Evolutionary conservation across 1,140 invertebrate species (phyloP), one percentile per base, ranked within the genome.

Genomic region (Dolichoris vasculosae): DNA sequence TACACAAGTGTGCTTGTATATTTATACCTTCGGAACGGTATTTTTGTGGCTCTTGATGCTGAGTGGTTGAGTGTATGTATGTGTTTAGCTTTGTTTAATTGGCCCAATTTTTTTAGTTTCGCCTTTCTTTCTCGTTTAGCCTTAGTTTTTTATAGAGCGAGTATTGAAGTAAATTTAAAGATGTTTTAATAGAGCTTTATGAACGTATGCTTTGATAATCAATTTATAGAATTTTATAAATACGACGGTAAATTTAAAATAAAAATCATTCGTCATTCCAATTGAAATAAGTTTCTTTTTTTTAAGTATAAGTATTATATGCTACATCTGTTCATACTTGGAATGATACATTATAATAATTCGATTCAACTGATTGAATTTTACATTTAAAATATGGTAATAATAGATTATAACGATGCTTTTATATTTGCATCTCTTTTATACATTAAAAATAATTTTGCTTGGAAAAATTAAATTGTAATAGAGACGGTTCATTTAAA

Each of bases 341-440:
- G 43, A 64, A 20, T 30, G n/a, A 11, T 30, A 11, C 59, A 64
- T 64, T 30, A 64, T 30, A 30, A n/a, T 6, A n/a, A 8, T 30
- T 8, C 4, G 11, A 20, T 6, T n/a, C 20, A 30, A 64, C 23
- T 30, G 20, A n/a, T 30, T 64, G 59, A 67, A 35, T 67, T 32
- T 32, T 67, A 35, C n/a, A 69, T 69, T 40, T 20, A 69, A 69
- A 69, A 69, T 35, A 69, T 40, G 67, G 17, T 69, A 69, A 69
- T 67, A 38, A 20, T 38, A 30, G 2, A 69, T 38, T 69, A 69
- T 69, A 69, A 69, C 20, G 20, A 13, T 38, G 13, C 35, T 38
- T 38, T 67, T 69, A n/a, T 69, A 69, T 38, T 20, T 69, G 17
- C 67, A 69, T 38, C 30, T 69, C 8, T 69, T 69, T 69, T 38